Evolutionary conservation across 2,797 vertebrate species (phyloP).

Genomic region (Tadarida brasiliensis): DNA sequence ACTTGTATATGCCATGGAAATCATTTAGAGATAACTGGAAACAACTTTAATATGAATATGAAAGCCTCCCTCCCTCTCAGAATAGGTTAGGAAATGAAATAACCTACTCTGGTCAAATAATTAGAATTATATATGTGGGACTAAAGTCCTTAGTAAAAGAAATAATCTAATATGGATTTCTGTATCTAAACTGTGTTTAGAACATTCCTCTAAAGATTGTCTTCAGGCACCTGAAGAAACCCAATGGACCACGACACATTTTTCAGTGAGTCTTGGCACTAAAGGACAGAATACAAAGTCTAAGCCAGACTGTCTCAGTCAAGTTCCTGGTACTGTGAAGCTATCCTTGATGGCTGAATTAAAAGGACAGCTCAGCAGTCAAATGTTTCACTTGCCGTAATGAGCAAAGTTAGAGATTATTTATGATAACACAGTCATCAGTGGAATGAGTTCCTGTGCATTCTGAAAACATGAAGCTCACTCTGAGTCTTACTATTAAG

Average conservation of each 20-base stretch:
- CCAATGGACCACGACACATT: not conserved
- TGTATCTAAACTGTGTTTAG: not conserved
- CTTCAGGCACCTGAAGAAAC: not conserved
- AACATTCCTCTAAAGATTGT: not conserved
- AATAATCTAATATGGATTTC: not conserved
- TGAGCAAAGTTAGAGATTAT: constrained; percentile 37
- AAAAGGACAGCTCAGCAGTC: not conserved
- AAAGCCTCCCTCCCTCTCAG: not conserved
- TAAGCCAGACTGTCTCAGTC: not conserved
- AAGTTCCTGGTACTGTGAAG: not conserved
- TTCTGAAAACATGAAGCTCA: not conserved
- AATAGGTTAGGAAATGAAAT: not conserved
- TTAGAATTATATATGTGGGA: not conserved
- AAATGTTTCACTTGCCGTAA: not conserved
- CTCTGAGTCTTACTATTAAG: not conserved
- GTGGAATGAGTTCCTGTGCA: not conserved
- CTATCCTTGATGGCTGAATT: not conserved
- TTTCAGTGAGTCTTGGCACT: not conserved
- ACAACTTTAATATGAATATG: not conserved
- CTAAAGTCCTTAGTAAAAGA: not conserved
- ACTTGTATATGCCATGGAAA: not conserved
- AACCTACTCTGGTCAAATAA: not conserved
- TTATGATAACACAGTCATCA: not conserved
- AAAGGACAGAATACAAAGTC: not conserved
- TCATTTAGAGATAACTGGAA: not conserved